Evolutionary conservation across 92 coral and sea anemone species (phyloP).

Genomic region (Bergia puertoricense): DNA sequence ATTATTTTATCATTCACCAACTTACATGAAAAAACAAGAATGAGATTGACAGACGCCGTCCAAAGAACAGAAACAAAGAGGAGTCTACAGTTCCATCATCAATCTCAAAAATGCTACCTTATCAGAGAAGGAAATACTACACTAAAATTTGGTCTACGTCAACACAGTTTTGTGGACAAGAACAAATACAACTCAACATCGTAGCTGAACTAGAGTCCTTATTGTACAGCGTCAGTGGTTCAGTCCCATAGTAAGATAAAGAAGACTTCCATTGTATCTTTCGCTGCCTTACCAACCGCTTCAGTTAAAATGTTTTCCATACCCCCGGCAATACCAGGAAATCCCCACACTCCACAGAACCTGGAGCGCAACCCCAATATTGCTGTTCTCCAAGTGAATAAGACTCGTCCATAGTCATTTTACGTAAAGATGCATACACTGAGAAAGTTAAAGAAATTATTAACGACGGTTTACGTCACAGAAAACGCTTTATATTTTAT

Average conservation of each 20-base stretch:
- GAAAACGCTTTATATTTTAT: constrained; percentile 2
- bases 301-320: constrained; percentile 4
- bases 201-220: not conserved
- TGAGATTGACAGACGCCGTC: not conserved
- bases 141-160: not conserved
- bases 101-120: not conserved
- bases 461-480: not conserved
- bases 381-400: not conserved
- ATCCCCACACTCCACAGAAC: not conserved
- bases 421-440: not conserved
- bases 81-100: not conserved
- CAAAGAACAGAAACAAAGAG: not conserved
- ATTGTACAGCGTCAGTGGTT: not conserved
- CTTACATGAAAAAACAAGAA: not conserved
- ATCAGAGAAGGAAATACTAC: not conserved
- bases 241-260: constrained; percentile 1
- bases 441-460: constrained; percentile 3
- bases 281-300: not conserved
- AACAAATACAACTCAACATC: not conserved
- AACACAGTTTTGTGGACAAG: not conserved
- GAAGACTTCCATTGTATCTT: not conserved
- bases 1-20: not conserved
- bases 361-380: not conserved
- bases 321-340: constrained; percentile 2
- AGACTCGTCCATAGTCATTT: constrained; percentile 5